Conservation (phyloP, 2,888 invertebrate genomes). For the Amaurobius ferox region DNA sequence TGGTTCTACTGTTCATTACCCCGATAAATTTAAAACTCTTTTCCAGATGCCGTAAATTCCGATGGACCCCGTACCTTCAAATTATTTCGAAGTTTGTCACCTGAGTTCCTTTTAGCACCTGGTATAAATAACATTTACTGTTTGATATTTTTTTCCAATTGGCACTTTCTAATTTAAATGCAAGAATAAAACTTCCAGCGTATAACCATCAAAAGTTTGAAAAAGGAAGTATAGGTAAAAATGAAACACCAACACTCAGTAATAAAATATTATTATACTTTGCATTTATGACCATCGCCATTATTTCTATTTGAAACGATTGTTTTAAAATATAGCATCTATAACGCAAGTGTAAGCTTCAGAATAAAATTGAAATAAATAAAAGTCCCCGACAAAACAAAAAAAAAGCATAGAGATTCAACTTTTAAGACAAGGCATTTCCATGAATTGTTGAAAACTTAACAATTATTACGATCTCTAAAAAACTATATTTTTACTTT, state of each 20-base stretch:
- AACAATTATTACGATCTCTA: no score
- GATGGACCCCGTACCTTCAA: background rate
- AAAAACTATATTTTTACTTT: no score
- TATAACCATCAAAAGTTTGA: background rate
- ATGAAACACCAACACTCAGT: background rate
- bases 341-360: background rate
- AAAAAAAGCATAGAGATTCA: no score
- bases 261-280: constrained; percentile 8
- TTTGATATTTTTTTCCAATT: constrained; percentile 59
- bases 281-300: constrained; percentile 3
- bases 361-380: background rate
- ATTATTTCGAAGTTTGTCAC: background rate
- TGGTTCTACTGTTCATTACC: background rate
- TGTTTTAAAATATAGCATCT: constrained; percentile 21
- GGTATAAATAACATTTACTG: constrained; percentile 63
- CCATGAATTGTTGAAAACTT: no score
- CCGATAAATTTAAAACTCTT: background rate
- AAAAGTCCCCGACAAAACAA: no score
- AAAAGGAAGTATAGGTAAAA: background rate
- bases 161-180: constrained; percentile 23
- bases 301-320: constrained; percentile 19
- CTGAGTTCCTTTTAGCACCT: constrained; percentile 29
- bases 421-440: no score
- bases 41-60: background rate
- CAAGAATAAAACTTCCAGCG: background rate